These are phyloP conservation scores for Acinonyx jubatus DNA, from an alignment of 2,113 vertebrate genomes.

Conservation along the genomic window DNA sequence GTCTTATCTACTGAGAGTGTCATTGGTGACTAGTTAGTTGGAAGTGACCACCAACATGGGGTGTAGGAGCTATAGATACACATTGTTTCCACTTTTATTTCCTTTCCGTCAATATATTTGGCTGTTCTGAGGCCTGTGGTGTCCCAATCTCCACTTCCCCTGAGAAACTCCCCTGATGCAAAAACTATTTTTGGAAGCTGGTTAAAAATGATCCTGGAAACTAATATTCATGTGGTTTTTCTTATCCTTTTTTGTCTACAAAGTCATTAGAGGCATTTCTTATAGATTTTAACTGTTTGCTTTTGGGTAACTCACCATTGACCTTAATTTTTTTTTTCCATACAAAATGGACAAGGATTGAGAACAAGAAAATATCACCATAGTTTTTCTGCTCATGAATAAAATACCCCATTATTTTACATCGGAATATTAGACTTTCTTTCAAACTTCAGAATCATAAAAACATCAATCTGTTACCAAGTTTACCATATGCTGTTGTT, in stretches of 20 bases:
- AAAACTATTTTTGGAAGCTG: conserved; percentile 77
- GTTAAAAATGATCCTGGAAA: conserved; percentile 66
- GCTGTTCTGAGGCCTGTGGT: conserved; percentile 36
- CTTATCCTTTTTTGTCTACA: conserved; percentile 55
- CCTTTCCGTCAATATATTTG: conserved; percentile 67
- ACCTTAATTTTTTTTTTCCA: conserved; percentile 16
- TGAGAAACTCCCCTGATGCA: conserved; percentile 74
- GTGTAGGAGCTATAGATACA: not conserved
- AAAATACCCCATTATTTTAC: conserved; percentile 11
- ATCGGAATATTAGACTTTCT: conserved; percentile 8
- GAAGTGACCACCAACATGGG: conserved; percentile 43
- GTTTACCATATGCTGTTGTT: conserved; percentile 47
- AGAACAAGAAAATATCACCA: not conserved
- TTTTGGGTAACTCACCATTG: conserved; percentile 50
- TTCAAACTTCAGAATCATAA: not conserved
- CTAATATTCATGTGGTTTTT: not conserved
- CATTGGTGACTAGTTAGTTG: conserved; percentile 2
- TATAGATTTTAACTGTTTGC: conserved; percentile 58
- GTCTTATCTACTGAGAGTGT: conserved; percentile 64
- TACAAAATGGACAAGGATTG: not conserved
- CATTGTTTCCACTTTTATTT: conserved; percentile 75
- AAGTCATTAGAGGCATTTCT: conserved; percentile 61
- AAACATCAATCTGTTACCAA: conserved; percentile 51
- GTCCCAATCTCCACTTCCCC: conserved; percentile 62
- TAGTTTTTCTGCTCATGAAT: not conserved